phyloP scores from a whole-genome alignment of 1,140 invertebrate genomes.

The Wiebesia pumilae region DNA sequence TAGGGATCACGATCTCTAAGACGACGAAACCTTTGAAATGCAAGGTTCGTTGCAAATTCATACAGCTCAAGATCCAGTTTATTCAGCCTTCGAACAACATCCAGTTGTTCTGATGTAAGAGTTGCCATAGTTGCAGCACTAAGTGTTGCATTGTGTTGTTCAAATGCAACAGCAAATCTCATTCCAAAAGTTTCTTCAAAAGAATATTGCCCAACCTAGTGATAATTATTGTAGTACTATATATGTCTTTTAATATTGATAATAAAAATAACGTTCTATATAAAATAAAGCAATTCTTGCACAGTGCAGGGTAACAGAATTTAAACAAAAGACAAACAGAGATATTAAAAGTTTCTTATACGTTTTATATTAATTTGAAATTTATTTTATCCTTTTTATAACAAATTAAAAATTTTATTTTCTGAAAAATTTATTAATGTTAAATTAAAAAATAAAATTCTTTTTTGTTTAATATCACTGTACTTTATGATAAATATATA shows the following conservation, averaged over 20 bases:
- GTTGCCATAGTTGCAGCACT: conserved; percentile 85
- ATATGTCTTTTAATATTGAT: neutral
- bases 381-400: neutral
- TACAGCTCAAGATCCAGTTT: conserved; percentile 95
- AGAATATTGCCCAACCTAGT: conserved; percentile 91
- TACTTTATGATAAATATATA: neutral
- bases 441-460: too few relatives aligned
- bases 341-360: neutral
- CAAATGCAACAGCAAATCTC: conserved; percentile 90
- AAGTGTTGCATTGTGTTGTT: conserved; percentile 92
- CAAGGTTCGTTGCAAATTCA: conserved; percentile 92
- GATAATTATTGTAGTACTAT: neutral
- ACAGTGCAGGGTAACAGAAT: neutral
- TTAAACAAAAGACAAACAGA: neutral
- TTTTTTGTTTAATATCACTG: too few relatives aligned
- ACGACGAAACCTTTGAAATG: conserved; percentile 87
- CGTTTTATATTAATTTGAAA: neutral
- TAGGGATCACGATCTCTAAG: conserved; percentile 86
- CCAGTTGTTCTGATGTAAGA: conserved; percentile 82
- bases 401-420: too few relatives aligned
- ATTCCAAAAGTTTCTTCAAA: conserved; percentile 98
- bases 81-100: conserved; percentile 88
- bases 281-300: neutral
- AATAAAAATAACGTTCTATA: neutral
- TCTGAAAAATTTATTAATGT: too few relatives aligned